Percentiles rank a stretch among this genome's conserved stretches.
These are phyloP conservation scores for Heliconius charithonia DNA, from an alignment of 2,888 invertebrate species.

Conservation along the genomic window DNA sequence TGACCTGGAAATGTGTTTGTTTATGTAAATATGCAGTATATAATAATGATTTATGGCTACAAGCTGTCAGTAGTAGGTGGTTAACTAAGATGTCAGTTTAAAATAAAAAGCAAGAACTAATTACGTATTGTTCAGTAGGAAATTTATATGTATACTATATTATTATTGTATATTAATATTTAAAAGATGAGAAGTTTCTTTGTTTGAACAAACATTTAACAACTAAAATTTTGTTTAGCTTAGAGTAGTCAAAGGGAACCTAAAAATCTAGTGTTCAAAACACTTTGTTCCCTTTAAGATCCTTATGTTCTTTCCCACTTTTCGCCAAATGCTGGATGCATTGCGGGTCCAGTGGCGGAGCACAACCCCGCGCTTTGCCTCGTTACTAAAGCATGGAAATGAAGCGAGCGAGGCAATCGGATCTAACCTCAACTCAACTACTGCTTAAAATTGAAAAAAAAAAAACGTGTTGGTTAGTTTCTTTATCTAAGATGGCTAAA, in stretches of 20 bases:
- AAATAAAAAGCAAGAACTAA: not conserved
- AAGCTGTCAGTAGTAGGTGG: conserved; percentile 1
- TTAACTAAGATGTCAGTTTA: not conserved
- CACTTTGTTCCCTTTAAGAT: not conserved
- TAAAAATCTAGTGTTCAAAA: not conserved
- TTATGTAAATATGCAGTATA: not conserved
- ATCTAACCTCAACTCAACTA: too few relatives aligned
- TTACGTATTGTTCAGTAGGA: not conserved
- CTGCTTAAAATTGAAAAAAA: too few relatives aligned
- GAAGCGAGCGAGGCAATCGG: too few relatives aligned
- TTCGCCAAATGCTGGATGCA: not conserved
- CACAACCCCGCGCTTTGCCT: too few relatives aligned
- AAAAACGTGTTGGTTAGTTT: too few relatives aligned
- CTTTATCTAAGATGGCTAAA: too few relatives aligned
- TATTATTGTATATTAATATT: not conserved
- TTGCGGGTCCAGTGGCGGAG: too few relatives aligned
- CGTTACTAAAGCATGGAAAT: too few relatives aligned
- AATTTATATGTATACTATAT: not conserved
- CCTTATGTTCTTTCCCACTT: not conserved
- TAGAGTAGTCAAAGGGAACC: not conserved
- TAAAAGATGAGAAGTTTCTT: too few relatives aligned
- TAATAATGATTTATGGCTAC: not conserved
- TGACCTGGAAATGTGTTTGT: not conserved
- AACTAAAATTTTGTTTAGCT: not conserved
- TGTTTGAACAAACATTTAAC: too few relatives aligned